Conservation (phyloP, 2,888 invertebrate genomes). For the Eumerus sabulonum region DNA sequence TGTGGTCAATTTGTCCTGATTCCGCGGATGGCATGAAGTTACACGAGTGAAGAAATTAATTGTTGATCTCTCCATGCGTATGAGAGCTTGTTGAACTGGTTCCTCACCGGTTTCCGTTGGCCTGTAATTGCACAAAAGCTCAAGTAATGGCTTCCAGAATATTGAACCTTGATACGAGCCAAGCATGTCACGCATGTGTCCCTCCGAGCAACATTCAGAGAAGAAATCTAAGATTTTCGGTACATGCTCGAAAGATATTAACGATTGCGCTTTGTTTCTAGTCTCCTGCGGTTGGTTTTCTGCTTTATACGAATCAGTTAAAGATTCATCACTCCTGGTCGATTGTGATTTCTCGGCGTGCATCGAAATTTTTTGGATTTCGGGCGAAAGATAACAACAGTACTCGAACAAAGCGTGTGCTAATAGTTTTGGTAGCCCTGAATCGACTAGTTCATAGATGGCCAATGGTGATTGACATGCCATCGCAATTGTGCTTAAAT, state of each 20-base stretch:
- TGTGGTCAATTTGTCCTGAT: conserved; percentile 90
- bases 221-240: conserved; percentile 89
- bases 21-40: conserved; percentile 90
- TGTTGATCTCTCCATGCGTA: conserved; percentile 86
- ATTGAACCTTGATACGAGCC: conserved; percentile 87
- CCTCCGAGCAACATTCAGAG: conserved; percentile 88
- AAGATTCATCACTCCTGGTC: conserved; percentile 70
- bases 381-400: conserved; percentile 74
- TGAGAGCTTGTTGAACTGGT: conserved; percentile 79
- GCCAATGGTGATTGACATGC: conserved; percentile 90
- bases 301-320: conserved; percentile 80
- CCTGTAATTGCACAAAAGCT: conserved; percentile 85
- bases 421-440: conserved; percentile 84
- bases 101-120: conserved; percentile 75
- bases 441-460: conserved; percentile 87
- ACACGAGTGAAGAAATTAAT: conserved; percentile 91
- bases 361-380: conserved; percentile 70
- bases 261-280: conserved; percentile 73
- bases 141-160: conserved; percentile 92
- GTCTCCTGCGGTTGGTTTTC: conserved; percentile 70
- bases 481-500: conserved; percentile 87
- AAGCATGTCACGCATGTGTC: conserved; percentile 92
- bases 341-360: conserved; percentile 47
- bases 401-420: conserved; percentile 82
- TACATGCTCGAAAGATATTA: conserved; percentile 82